These are phyloP conservation scores for Potorous gilbertii DNA, from an alignment of 2,797 vertebrate species.

Conservation along the genomic window DNA sequence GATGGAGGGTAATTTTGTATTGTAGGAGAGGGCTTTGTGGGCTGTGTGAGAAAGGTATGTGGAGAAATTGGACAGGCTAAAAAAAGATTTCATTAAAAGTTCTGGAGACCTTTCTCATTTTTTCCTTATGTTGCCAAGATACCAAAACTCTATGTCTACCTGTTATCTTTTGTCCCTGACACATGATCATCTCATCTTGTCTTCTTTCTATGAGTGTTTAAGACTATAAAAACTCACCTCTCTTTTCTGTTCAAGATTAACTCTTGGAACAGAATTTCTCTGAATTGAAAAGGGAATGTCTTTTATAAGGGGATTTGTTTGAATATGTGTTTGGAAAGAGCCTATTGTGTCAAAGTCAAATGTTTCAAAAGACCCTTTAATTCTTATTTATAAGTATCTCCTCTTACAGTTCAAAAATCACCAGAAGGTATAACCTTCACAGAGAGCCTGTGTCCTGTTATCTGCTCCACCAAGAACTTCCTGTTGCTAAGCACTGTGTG, in stretches of 20 bases:
- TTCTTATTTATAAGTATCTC: background rate
- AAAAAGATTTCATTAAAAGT: background rate
- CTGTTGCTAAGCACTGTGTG: background rate
- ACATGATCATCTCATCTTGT: no score
- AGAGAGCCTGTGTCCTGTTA: background rate
- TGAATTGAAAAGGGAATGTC: background rate
- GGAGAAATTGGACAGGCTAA: background rate
- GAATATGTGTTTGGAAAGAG: background rate
- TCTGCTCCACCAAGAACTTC: background rate
- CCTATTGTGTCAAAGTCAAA: background rate
- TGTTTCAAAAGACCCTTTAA: background rate
- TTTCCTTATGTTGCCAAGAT: no score
- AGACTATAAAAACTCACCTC: background rate
- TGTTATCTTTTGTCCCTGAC: no score
- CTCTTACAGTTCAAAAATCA: background rate
- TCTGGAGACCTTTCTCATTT: no score
- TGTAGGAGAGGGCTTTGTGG: background rate
- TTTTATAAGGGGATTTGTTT: background rate
- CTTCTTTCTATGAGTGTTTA: slow-evolving; percentile 18
- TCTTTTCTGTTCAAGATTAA: background rate
- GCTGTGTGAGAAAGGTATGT: background rate
- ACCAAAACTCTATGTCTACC: no score
- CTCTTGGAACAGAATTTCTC: no score
- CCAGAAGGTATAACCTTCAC: background rate
- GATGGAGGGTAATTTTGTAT: background rate